phyloP scores from a whole-genome alignment of 2,113 vertebrate genomes.

The Pontoporia blainvillei region DNA sequence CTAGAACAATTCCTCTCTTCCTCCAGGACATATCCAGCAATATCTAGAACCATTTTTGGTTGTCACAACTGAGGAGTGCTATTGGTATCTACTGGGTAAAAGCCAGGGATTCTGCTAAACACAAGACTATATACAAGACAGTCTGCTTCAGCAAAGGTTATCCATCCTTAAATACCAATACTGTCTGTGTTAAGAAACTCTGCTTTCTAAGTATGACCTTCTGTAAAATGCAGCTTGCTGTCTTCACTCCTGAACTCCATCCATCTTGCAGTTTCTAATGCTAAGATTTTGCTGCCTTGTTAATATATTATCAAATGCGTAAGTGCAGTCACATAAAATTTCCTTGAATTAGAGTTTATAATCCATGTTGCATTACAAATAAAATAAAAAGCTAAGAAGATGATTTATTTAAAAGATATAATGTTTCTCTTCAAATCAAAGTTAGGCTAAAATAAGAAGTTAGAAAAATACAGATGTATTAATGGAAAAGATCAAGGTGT shows the following conservation, averaged over 20 bases:
- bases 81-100: background rate
- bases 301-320: background rate
- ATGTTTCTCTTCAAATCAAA: background rate
- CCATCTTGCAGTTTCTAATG: background rate
- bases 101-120: background rate
- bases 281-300: background rate
- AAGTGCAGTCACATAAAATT: background rate
- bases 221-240: background rate
- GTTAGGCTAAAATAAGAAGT: background rate
- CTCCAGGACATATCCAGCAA: background rate
- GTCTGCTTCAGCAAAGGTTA: background rate
- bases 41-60: background rate
- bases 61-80: background rate
- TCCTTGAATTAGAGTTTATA: background rate
- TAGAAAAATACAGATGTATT: background rate
- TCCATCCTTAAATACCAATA: background rate
- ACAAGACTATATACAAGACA: background rate
- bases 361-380: background rate
- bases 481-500: background rate
- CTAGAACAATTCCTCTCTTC: background rate
- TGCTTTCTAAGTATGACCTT: background rate
- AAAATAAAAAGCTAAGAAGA: background rate
- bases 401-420: background rate
- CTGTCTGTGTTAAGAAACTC: background rate
- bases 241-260: background rate